Evolutionary conservation across 2,113 vertebrate species (phyloP).

Genomic region (Apaloderma vittatum): DNA sequence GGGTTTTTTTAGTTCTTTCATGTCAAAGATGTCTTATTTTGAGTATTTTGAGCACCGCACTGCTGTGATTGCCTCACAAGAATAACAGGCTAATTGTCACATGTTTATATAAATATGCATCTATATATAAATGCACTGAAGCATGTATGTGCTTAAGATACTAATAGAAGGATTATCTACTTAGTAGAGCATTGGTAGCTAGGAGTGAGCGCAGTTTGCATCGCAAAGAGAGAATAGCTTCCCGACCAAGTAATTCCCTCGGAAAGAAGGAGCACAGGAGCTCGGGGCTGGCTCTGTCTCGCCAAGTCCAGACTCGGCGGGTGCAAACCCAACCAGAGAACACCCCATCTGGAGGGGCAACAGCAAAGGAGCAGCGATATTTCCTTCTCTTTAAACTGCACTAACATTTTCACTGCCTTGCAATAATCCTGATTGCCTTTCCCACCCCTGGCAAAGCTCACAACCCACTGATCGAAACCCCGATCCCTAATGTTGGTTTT

Average conservation of each 20-base stretch:
- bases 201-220: fast-evolving
- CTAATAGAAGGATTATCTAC: not conserved
- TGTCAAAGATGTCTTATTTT: not conserved
- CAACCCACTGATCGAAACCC: not conserved
- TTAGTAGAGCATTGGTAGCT: fast-evolving
- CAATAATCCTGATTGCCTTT: not conserved
- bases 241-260: not conserved
- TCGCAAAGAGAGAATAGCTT: not conserved
- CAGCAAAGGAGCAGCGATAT: not conserved
- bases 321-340: not conserved
- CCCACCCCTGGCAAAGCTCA: not conserved
- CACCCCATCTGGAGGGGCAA: not conserved
- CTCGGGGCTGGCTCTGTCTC: not conserved
- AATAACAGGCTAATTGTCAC: not conserved
- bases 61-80: not conserved
- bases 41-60: not conserved
- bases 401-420: not conserved
- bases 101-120: not conserved
- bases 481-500: not conserved
- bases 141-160: fast-evolving
- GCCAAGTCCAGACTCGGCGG: fast-evolving
- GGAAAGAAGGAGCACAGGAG: not conserved
- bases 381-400: not conserved
- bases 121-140: not conserved
- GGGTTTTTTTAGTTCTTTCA: not conserved